Conservation (phyloP, 2,113 vertebrate genomes). For the Hippopotamus amphibius region DNA sequence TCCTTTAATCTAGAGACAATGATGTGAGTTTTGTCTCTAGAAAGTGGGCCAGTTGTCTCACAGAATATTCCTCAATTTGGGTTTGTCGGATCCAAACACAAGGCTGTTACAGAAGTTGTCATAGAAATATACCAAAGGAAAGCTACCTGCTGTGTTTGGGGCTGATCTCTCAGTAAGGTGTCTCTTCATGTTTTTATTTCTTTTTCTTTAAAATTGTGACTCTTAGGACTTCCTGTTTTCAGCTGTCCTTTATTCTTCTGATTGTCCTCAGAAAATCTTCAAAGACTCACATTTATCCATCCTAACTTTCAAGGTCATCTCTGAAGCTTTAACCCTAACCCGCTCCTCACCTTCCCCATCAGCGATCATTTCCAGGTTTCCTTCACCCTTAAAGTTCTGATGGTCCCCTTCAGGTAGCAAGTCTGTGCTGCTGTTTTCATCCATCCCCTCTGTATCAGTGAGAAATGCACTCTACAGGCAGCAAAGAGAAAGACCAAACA, state of each 20-base stretch:
- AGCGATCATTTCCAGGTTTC: background rate
- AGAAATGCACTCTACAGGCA: background rate
- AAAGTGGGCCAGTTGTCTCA: background rate
- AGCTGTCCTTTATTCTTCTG: background rate
- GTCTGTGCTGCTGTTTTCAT: background rate
- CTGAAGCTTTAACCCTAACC: background rate
- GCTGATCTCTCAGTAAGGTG: background rate
- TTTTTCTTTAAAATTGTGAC: conserved; percentile 29
- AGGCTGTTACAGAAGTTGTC: background rate
- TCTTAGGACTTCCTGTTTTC: background rate
- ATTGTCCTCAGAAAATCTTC: background rate
- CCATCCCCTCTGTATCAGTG: background rate
- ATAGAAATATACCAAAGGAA: background rate
- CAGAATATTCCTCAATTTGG: background rate
- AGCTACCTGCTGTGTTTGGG: background rate
- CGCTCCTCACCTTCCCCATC: background rate
- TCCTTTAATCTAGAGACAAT: background rate
- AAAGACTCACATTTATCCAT: background rate
- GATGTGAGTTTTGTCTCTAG: background rate
- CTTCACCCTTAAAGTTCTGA: background rate
- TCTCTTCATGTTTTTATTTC: background rate
- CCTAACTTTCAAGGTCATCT: background rate
- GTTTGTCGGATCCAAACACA: conserved; percentile 2
- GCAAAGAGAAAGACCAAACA: background rate
- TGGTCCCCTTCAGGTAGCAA: background rate